Percentiles rank a stretch among this genome's conserved stretches.
phyloP scores from a whole-genome alignment of 1,140 invertebrate genomes.

The Drosophila nigrodunni region DNA sequence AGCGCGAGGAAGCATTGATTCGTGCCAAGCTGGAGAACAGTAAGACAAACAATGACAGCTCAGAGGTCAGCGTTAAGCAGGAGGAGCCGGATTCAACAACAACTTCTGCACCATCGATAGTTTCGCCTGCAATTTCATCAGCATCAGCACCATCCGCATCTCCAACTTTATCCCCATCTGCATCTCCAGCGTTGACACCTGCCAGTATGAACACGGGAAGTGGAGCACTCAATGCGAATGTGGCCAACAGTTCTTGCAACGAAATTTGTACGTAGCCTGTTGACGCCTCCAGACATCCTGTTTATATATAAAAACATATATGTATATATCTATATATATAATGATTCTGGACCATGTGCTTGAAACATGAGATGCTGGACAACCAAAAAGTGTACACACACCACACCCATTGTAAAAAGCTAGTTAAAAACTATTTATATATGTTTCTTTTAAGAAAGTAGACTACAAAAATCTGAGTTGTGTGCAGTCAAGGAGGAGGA shows the following conservation, averaged over 20 bases:
- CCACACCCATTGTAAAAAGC: conserved; percentile 65
- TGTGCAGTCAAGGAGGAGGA: conserved; percentile 19
- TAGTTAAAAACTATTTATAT: conserved; percentile 75
- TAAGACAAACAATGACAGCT: conserved; percentile 59
- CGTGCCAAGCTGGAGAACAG: conserved; percentile 73
- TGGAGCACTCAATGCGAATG: conserved; percentile 67
- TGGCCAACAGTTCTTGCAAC: conserved; percentile 64
- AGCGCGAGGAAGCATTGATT: conserved; percentile 90
- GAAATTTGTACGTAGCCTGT: conserved; percentile 79
- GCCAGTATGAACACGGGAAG: conserved; percentile 71
- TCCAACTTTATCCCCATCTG: background rate
- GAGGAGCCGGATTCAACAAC: conserved; percentile 67
- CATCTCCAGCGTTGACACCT: conserved; percentile 33
- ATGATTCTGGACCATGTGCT: conserved; percentile 27
- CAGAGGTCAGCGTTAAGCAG: conserved; percentile 32
- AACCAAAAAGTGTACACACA: conserved; percentile 61
- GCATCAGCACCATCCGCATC: conserved; percentile 5
- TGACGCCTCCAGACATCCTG: conserved; percentile 5
- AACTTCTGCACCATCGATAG: conserved; percentile 30
- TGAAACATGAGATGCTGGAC: conserved; percentile 29
- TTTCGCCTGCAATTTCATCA: conserved; percentile 25
- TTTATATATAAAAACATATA: conserved; percentile 21
- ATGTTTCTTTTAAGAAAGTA: conserved; percentile 32
- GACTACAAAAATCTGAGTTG: conserved; percentile 15
- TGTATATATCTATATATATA: conserved; percentile 22